Percentiles rank a stretch among this genome's conserved stretches.
phyloP scores from a whole-genome alignment of 2,797 vertebrate genomes.

The Atherinosoma microstoma region DNA sequence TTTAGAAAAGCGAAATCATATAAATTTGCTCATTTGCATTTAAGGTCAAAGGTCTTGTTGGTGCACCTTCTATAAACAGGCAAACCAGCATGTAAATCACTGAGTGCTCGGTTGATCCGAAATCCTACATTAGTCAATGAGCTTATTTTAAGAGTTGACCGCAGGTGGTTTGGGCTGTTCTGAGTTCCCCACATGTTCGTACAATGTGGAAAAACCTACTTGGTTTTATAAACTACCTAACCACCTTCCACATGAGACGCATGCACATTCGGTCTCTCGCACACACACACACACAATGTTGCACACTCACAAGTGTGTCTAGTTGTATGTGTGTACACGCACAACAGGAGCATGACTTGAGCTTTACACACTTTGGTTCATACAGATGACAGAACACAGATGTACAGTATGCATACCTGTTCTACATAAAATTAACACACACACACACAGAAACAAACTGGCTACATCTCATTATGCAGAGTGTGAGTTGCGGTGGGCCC shows the following conservation, averaged over 20 bases:
- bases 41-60: slow-evolving; percentile 63
- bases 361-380: slow-evolving; percentile 10
- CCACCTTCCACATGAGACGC: slow-evolving; percentile 51
- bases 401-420: slow-evolving; percentile 44
- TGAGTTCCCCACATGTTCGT: slow-evolving; percentile 71
- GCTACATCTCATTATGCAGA: slow-evolving; percentile 75
- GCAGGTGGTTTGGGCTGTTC: slow-evolving; percentile 69
- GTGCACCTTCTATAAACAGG: slow-evolving; percentile 57
- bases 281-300: slow-evolving; percentile 8
- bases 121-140: slow-evolving; percentile 76
- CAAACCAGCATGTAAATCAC: slow-evolving; percentile 58
- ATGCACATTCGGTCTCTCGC: slow-evolving; percentile 7
- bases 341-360: slow-evolving; percentile 1
- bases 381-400: slow-evolving; percentile 49
- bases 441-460: slow-evolving; percentile 34
- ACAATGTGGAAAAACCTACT: slow-evolving; percentile 72
- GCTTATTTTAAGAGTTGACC: slow-evolving; percentile 77
- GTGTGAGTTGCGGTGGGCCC: slow-evolving; percentile 74
- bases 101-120: slow-evolving; percentile 55
- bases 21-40: slow-evolving; percentile 63
- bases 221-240: slow-evolving; percentile 68
- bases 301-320: slow-evolving; percentile 1
- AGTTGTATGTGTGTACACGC: neutral
- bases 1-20: slow-evolving; percentile 55
- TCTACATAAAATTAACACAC: slow-evolving; percentile 25